These are phyloP conservation scores for Acleris sparsana DNA, from an alignment of 2,888 invertebrate genomes.

Conservation along the genomic window DNA sequence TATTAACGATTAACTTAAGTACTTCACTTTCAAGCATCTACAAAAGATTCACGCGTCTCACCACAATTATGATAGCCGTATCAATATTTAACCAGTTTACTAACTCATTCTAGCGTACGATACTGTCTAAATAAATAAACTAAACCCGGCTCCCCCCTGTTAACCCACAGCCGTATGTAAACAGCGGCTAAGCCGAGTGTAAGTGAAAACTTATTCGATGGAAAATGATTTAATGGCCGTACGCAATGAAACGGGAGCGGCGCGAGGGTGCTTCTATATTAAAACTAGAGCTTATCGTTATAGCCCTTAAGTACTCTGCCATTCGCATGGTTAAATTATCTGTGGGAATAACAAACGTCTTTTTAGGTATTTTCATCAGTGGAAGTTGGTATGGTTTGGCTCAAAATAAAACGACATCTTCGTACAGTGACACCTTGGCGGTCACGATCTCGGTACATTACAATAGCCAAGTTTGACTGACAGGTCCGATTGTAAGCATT, in stretches of 20 bases:
- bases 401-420: no score
- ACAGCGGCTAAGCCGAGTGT: slow-evolving; percentile 46
- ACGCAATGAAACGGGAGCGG: slow-evolving; percentile 30
- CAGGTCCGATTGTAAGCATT: no score
- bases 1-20: no score
- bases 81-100: slow-evolving; percentile 34
- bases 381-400: not conserved
- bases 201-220: slow-evolving; percentile 51
- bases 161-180: slow-evolving; percentile 43
- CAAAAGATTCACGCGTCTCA: no score
- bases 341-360: not conserved
- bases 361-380: not conserved
- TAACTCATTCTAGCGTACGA: slow-evolving; percentile 41
- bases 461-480: no score
- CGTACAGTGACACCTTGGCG: no score
- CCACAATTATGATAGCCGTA: not conserved
- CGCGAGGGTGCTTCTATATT: slow-evolving; percentile 29
- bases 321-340: not conserved
- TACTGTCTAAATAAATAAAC: slow-evolving; percentile 29
- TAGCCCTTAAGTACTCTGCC: not conserved
- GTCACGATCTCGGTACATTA: no score
- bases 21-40: no score
- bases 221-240: slow-evolving; percentile 50
- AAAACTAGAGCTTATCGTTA: slow-evolving; percentile 11
- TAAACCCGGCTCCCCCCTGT: slow-evolving; percentile 28